A percentile compares a stretch with the other conserved stretches of the same genome.
phyloP scores from a whole-genome alignment of 2,113 vertebrate genomes.

The Mustela lutreola region DNA sequence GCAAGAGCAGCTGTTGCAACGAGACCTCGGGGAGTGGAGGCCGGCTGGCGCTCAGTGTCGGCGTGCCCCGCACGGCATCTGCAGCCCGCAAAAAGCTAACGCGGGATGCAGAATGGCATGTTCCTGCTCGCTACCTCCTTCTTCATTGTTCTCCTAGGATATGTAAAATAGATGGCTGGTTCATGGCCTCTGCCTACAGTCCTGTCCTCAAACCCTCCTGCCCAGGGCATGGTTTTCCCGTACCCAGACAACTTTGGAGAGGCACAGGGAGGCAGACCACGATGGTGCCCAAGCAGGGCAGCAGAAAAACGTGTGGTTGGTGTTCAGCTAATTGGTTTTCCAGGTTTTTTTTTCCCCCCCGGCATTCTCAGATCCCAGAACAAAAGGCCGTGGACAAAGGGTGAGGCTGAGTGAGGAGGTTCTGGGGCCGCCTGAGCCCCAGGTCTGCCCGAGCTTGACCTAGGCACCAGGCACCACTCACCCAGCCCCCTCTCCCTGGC shows the following conservation, averaged over 20 bases:
- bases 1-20: conserved; percentile 74
- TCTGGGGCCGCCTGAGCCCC: background rate
- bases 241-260: background rate
- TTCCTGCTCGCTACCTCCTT: background rate
- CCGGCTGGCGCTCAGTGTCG: background rate
- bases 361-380: background rate
- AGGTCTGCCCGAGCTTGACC: conserved; percentile 14
- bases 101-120: background rate
- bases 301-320: background rate
- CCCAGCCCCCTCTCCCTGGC: conserved; percentile 39
- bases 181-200: background rate
- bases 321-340: background rate
- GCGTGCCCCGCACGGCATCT: conserved; percentile 63
- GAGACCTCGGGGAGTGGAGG: conserved; percentile 59
- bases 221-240: background rate
- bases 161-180: background rate
- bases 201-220: background rate
- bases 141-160: conserved; percentile 51
- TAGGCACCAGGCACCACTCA: background rate
- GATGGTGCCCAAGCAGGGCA: background rate
- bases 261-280: background rate
- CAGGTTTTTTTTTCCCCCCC: background rate
- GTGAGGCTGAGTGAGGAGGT: background rate
- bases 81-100: conserved; percentile 9
- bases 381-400: background rate